phyloP scores from a whole-genome alignment of 2,888 invertebrate species.

The Drosophila gaucha region DNA sequence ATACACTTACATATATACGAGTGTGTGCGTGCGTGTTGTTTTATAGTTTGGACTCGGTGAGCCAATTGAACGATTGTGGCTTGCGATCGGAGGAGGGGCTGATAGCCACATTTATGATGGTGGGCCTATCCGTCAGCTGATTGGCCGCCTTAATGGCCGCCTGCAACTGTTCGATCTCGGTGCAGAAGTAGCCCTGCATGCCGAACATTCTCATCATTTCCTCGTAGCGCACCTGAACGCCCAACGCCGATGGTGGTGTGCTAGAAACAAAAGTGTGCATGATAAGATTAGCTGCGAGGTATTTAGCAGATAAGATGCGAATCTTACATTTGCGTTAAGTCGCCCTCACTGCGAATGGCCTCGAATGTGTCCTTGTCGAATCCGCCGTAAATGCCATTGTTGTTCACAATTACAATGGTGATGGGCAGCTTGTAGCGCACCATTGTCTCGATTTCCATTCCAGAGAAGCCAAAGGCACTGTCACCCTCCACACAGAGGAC shows the following conservation, averaged over 20 bases:
- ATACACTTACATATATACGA: background rate
- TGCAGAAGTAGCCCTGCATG: slow-evolving; percentile 91
- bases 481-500: slow-evolving; percentile 98
- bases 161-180: slow-evolving; percentile 91
- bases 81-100: slow-evolving; percentile 95
- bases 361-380: slow-evolving; percentile 91
- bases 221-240: slow-evolving; percentile 93
- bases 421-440: slow-evolving; percentile 96
- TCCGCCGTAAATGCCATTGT: slow-evolving; percentile 97
- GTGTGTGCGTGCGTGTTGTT: background rate
- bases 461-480: slow-evolving; percentile 99
- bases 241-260: slow-evolving; percentile 93
- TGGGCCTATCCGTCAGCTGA: slow-evolving; percentile 90
- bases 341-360: slow-evolving; percentile 89
- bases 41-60: slow-evolving; percentile 95
- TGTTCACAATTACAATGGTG: slow-evolving; percentile 95
- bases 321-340: slow-evolving; percentile 90
- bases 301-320: slow-evolving; percentile 34
- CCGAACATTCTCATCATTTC: slow-evolving; percentile 95
- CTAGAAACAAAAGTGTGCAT: slow-evolving; percentile 85
- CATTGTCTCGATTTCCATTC: slow-evolving; percentile 99
- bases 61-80: slow-evolving; percentile 95
- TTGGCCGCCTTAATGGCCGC: slow-evolving; percentile 89
- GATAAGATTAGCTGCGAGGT: slow-evolving; percentile 38
- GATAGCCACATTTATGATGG: slow-evolving; percentile 96